Percentiles rank a stretch among this genome's conserved stretches.
Evolutionary conservation across 2,888 invertebrate genomes (phyloP).

Genomic region (Diloba caeruleocephala): DNA sequence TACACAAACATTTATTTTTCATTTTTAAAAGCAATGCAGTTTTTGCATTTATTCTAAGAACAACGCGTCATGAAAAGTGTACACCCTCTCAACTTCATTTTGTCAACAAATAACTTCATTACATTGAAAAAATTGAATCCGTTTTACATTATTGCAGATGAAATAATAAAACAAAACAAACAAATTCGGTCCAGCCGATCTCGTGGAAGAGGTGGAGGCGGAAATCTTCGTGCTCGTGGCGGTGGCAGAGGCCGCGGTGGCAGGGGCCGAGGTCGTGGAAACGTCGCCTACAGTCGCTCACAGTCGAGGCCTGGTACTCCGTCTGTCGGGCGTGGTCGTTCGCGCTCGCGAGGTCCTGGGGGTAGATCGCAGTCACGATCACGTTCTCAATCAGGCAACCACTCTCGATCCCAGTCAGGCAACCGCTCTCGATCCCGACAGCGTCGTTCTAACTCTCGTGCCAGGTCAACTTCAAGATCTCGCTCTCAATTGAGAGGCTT

Average conservation of each 20-base stretch:
- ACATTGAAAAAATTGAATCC: neutral
- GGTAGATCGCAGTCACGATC: constrained; percentile 62
- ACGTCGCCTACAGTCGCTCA: constrained; percentile 49
- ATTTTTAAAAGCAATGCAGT: no score
- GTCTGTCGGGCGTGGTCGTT: constrained; percentile 59
- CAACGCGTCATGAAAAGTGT: neutral
- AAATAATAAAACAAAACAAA: constrained; percentile 80
- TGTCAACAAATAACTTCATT: constrained; percentile 26
- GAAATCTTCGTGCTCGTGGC: constrained; percentile 52
- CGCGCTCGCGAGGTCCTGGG: constrained; percentile 64
- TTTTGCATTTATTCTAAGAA: no score
- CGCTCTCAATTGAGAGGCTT: constrained; percentile 75
- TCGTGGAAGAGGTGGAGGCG: constrained; percentile 74
- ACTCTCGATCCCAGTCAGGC: constrained; percentile 65
- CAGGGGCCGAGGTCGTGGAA: constrained; percentile 53
- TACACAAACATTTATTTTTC: no score
- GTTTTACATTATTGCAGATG: constrained; percentile 67
- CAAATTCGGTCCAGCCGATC: constrained; percentile 75
- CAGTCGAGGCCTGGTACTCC: constrained; percentile 47
- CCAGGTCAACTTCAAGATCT: constrained; percentile 75
- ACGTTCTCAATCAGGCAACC: constrained; percentile 62
- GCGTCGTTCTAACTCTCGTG: constrained; percentile 69
- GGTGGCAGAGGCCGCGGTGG: constrained; percentile 52
- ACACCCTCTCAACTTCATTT: constrained; percentile 37
- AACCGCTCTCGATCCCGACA: constrained; percentile 65